Evolutionary conservation across 2,888 invertebrate genomes (phyloP).

Genomic region (Apoda limacodes): DNA sequence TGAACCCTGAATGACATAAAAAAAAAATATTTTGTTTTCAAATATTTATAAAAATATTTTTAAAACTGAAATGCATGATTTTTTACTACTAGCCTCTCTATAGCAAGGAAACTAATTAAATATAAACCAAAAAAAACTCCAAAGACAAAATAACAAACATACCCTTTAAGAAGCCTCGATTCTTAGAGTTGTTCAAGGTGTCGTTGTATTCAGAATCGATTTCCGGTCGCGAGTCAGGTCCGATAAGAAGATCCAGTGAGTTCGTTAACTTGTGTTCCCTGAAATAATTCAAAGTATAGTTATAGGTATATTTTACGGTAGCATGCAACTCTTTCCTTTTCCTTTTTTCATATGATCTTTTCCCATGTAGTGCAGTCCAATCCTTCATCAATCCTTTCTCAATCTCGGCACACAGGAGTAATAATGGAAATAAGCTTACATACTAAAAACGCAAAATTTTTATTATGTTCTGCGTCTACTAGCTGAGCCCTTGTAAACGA

Average conservation of each 20-base stretch:
- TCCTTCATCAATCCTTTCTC: too few species aligned
- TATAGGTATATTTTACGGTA: background rate
- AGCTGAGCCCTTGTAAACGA: too few species aligned
- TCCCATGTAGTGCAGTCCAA: too few species aligned
- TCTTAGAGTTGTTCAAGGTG: slow-evolving; percentile 58
- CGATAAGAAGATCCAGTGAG: slow-evolving; percentile 57
- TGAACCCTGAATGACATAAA: slow-evolving; percentile 74
- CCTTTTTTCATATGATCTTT: too few species aligned
- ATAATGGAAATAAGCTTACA: too few species aligned
- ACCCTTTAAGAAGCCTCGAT: slow-evolving; percentile 63
- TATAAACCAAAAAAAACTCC: background rate
- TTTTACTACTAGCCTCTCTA: background rate
- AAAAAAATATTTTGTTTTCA: slow-evolving; percentile 1
- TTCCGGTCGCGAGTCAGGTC: slow-evolving; percentile 59
- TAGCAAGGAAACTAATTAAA: background rate
- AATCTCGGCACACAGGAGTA: too few species aligned
- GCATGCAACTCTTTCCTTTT: too few species aligned
- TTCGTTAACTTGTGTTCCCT: slow-evolving; percentile 63
- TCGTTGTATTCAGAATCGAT: slow-evolving; percentile 63
- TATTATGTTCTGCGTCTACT: too few species aligned
- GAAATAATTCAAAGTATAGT: slow-evolving; percentile 6
- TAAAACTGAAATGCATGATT: slow-evolving; percentile 1
- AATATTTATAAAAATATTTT: slow-evolving; percentile 2
- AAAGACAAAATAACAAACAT: slow-evolving; percentile 2
- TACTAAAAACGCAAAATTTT: too few species aligned